These are phyloP conservation scores for Drosophila subquinaria DNA, from an alignment of 2,888 invertebrate species.

Conservation along the genomic window DNA sequence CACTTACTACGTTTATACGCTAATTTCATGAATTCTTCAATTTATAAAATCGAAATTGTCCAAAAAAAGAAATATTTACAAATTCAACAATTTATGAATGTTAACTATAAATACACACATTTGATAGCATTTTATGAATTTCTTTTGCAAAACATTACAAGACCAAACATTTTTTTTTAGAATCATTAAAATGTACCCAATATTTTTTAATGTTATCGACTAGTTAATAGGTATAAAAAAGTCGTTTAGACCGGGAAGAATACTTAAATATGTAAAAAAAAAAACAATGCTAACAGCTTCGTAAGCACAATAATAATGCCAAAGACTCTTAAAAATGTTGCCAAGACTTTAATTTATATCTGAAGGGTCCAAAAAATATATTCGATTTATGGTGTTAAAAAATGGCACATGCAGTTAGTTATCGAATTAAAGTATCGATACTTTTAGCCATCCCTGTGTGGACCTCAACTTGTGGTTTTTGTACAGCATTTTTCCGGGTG, in stretches of 20 bases:
- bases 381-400: slow-evolving; percentile 1
- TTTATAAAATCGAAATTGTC: not conserved
- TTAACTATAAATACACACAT: not conserved
- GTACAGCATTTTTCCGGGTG: slow-evolving; percentile 77
- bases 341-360: not conserved
- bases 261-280: not conserved
- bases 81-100: not conserved
- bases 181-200: not conserved
- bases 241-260: not conserved
- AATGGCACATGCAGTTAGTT: slow-evolving; percentile 3
- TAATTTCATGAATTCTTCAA: not conserved
- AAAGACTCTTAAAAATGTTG: too few species aligned
- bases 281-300: not conserved
- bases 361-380: not conserved
- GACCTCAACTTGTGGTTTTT: slow-evolving; percentile 62
- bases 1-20: not conserved
- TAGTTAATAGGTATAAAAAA: not conserved
- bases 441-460: slow-evolving; percentile 54
- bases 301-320: too few species aligned
- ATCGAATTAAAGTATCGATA: slow-evolving; percentile 44
- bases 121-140: not conserved
- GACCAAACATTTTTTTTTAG: not conserved
- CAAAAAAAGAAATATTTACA: too few species aligned
- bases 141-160: not conserved
- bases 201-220: not conserved